Evolutionary conservation across 2,888 invertebrate species (phyloP).

Genomic region (Mesopsocus fuscifrons): DNA sequence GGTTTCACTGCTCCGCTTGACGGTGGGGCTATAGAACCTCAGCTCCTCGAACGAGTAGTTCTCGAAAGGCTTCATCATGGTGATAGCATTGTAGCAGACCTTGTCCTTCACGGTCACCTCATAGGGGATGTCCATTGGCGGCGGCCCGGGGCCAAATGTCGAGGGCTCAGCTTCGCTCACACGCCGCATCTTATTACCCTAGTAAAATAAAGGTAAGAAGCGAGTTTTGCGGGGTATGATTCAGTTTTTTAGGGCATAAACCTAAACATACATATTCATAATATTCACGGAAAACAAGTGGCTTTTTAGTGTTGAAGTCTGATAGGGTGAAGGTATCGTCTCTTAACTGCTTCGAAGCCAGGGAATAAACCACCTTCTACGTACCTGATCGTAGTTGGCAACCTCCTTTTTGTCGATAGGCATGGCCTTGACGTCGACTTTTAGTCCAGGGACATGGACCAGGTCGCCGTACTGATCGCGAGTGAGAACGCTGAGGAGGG

Average conservation of each 20-base stretch:
- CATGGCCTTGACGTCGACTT: conserved; percentile 57
- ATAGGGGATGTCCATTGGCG: conserved; percentile 50
- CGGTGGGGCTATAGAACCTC: conserved; percentile 47
- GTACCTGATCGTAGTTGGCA: conserved; percentile 33
- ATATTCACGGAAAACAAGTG: too few species aligned
- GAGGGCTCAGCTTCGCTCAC: conserved; percentile 34
- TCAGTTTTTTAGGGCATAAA: too few species aligned
- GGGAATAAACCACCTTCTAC: too few species aligned
- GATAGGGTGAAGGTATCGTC: too few species aligned
- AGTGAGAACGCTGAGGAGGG: conserved; percentile 58
- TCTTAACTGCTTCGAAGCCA: too few species aligned
- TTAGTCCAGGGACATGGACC: conserved; percentile 67
- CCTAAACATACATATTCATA: too few species aligned
- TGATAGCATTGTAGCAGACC: conserved; percentile 86
- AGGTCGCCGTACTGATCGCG: conserved; percentile 84
- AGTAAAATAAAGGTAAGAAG: too few species aligned
- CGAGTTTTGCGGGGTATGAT: too few species aligned
- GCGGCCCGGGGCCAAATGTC: conserved; percentile 42
- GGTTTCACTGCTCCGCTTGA: conserved; percentile 54
- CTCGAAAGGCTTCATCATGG: conserved; percentile 86
- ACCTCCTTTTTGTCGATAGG: conserved; percentile 47
- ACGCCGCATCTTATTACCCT: conserved; percentile 33
- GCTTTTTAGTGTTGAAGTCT: too few species aligned
- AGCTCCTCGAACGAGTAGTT: conserved; percentile 93
- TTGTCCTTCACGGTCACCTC: conserved; percentile 75